Base-by-base conservation (phyloP, 1,140 invertebrate genomes). In the Berghia stephanieae region DNA sequence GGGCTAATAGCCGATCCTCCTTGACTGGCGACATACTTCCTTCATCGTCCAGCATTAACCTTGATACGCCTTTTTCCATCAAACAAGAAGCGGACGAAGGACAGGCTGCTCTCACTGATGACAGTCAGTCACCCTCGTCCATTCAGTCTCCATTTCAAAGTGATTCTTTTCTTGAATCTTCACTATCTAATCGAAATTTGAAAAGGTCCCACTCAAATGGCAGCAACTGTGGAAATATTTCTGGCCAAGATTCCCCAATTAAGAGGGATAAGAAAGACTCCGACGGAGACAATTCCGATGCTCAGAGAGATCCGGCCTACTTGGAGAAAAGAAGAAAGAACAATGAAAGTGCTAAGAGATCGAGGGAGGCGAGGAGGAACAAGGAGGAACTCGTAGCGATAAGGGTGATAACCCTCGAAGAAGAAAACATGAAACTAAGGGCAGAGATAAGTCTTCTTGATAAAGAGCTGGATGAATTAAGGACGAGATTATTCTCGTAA, bases 371-470 rank as follows among this genome's bases (percentile, higher is more conserved):
- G 10, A 76, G 89, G 27, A 80, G 88, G 60, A 81, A 85, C 77
- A 90, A 89, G 76, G 89, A 90, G 72, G 84, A 87, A 72, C 96
- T 98, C 91, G 98, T 98, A 86, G 96, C 96, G 63, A 79, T 86
- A 10, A 78, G 87, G 38, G 85, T 89, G 27, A 80, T 88, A 18
- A 84, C 79, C 73, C 80, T 90, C 4, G 88, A 90, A 78, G 86
- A 88, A 75, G 89, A 90, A 81, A 90, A 90, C 83, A 78, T 89
- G n/a, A 85, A 85, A 78, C 80, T 90, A 18, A 77, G 81, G 63
- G 86, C 88, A 18, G 88, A 90, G 79, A 80, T 88, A 6, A 81
- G 82, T 0, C 60, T 88, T 40, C 74, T 89, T 4, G 83, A 85
- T 63, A 85, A 83, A 67, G 87, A 88, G 57, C 57, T 63, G 10